Percentiles rank a stretch among this genome's conserved stretches.
Conservation (phyloP, 2,888 invertebrate genomes). For the Tipula lateralis region DNA sequence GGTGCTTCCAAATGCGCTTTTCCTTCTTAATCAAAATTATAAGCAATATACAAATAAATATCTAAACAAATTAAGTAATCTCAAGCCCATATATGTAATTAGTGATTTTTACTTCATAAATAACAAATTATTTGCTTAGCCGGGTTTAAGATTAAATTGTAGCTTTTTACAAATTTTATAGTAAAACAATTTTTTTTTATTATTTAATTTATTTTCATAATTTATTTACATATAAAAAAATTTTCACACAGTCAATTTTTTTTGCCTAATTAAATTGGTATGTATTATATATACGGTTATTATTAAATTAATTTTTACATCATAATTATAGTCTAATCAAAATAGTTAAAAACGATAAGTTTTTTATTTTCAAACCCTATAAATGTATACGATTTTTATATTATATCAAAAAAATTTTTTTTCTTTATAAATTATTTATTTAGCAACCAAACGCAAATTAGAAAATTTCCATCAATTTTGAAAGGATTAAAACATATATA, state of each 20-base stretch:
- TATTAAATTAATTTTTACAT: not conserved
- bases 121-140: too few relatives aligned
- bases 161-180: too few relatives aligned
- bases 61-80: too few relatives aligned
- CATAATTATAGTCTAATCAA: not conserved
- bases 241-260: not conserved
- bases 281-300: not conserved
- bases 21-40: too few relatives aligned
- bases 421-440: too few relatives aligned
- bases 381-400: not conserved
- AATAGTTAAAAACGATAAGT: not conserved
- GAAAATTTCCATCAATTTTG: not conserved
- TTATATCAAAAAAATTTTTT: not conserved
- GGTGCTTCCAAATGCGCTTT: too few relatives aligned
- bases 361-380: not conserved
- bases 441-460: not conserved
- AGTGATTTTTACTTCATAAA: too few relatives aligned
- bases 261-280: not conserved
- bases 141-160: too few relatives aligned
- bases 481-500: not conserved
- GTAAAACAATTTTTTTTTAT: not conserved
- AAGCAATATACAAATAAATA: too few relatives aligned
- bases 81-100: too few relatives aligned
- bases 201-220: not conserved
- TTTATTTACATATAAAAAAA: constrained; percentile 14